Evolutionary conservation across 2,113 vertebrate genomes (phyloP).

Genomic region (Elgaria multicarinata): DNA sequence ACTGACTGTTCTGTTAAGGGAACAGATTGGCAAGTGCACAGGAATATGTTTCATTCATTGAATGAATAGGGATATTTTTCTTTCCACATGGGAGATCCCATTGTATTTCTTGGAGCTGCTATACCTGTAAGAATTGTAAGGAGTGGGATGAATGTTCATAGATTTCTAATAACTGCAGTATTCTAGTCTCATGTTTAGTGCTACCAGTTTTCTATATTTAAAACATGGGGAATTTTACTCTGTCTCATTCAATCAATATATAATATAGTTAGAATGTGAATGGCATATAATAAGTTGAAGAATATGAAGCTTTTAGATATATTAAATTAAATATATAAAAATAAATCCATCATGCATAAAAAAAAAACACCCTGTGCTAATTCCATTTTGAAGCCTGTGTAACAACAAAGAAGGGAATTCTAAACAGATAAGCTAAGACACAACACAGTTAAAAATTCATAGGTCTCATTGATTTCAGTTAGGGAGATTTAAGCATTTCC

Average conservation of each 20-base stretch:
- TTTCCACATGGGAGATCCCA: neutral
- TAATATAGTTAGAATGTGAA: rapidly evolving
- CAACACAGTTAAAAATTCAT: neutral
- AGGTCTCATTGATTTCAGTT: neutral
- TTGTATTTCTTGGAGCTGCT: neutral
- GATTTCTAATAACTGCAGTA: neutral
- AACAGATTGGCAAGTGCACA: neutral
- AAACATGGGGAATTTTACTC: rapidly evolving
- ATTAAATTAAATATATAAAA: neutral
- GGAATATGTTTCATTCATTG: neutral
- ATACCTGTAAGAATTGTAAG: neutral
- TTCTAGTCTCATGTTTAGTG: rapidly evolving
- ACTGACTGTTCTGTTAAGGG: neutral
- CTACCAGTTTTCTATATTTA: neutral
- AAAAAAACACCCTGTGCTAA: conserved; percentile 18
- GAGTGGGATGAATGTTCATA: neutral
- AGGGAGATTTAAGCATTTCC: neutral
- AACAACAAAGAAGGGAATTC: neutral
- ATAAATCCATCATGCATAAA: neutral
- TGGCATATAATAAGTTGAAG: rapidly evolving
- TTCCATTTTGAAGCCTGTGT: neutral
- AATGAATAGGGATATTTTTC: neutral
- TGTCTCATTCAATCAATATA: neutral
- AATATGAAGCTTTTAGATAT: neutral
- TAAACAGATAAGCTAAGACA: neutral